Conservation (phyloP, 1,140 invertebrate species). For the Idris sp. region DNA sequence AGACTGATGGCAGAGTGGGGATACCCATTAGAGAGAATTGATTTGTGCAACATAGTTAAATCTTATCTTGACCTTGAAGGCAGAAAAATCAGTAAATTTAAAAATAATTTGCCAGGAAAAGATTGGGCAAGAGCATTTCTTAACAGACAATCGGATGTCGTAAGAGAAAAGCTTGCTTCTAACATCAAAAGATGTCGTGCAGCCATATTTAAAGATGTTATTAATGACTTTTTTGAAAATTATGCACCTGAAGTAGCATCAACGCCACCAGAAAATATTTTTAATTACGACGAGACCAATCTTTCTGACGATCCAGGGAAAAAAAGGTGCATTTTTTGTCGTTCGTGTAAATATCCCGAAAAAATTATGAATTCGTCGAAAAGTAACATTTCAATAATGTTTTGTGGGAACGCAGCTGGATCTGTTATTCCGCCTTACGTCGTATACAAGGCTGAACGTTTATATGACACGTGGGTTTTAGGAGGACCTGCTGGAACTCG, state of each 20-base stretch:
- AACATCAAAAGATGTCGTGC: constrained; percentile 67
- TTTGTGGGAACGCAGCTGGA: constrained; percentile 8
- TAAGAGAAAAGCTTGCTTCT: constrained; percentile 53
- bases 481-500: neutral
- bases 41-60: constrained; percentile 61
- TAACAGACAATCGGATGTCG: no score
- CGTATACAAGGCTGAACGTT: constrained; percentile 3
- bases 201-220: constrained; percentile 27
- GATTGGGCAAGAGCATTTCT: no score
- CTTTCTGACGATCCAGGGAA: constrained; percentile 10
- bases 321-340: neutral
- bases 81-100: constrained; percentile 38
- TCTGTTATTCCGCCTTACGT: constrained; percentile 4
- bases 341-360: constrained; percentile 4
- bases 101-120: constrained; percentile 65
- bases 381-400: constrained; percentile 7
- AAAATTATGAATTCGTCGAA: constrained; percentile 4
- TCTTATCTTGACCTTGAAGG: constrained; percentile 52
- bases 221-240: constrained; percentile 15
- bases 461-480: constrained; percentile 1
- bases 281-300: constrained; percentile 15
- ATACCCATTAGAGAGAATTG: constrained; percentile 57
- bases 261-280: neutral
- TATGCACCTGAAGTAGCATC: constrained; percentile 4
- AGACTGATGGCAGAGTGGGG: constrained; percentile 63